Evolutionary conservation across 2,888 invertebrate genomes (phyloP).

Genomic region (Philopedon plagiatum): DNA sequence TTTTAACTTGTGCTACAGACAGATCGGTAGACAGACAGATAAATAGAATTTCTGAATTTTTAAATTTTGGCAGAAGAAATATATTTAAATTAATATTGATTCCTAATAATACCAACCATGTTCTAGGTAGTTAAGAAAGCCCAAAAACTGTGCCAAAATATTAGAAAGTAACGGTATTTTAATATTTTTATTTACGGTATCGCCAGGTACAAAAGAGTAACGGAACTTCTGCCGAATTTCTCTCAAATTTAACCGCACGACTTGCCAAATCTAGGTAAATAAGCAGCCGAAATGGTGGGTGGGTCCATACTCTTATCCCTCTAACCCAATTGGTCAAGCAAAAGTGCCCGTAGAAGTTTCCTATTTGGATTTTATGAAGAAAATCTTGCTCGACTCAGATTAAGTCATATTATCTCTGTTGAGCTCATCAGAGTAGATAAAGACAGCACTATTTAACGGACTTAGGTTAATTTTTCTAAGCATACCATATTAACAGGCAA

Average conservation of each 20-base stretch:
- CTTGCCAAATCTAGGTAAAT: conserved; percentile 29
- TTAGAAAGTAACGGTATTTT: conserved; percentile 12
- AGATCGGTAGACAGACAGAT: too few relatives aligned
- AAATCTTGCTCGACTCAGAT: not conserved
- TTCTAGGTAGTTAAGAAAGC: not conserved
- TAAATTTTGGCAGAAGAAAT: too few relatives aligned
- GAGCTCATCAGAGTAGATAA: not conserved
- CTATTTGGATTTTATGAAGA: not conserved
- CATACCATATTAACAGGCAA: not conserved
- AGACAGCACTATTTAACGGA: not conserved
- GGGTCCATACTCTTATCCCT: conserved; percentile 9
- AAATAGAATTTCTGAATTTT: too few relatives aligned
- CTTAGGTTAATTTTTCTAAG: not conserved
- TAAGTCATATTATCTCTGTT: not conserved
- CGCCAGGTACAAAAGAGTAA: conserved; percentile 26
- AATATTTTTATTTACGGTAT: conserved; percentile 11
- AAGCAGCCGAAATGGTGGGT: conserved; percentile 18
- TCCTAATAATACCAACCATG: too few relatives aligned
- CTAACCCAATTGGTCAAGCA: conserved; percentile 31
- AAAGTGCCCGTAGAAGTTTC: not conserved
- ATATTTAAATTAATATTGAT: too few relatives aligned
- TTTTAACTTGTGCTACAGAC: too few relatives aligned
- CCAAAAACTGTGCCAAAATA: not conserved
- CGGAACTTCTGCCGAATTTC: conserved; percentile 23
- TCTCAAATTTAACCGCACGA: conserved; percentile 26